Evolutionary conservation across 2,888 invertebrate genomes (phyloP).

Genomic region (Notodonta ziczac): DNA sequence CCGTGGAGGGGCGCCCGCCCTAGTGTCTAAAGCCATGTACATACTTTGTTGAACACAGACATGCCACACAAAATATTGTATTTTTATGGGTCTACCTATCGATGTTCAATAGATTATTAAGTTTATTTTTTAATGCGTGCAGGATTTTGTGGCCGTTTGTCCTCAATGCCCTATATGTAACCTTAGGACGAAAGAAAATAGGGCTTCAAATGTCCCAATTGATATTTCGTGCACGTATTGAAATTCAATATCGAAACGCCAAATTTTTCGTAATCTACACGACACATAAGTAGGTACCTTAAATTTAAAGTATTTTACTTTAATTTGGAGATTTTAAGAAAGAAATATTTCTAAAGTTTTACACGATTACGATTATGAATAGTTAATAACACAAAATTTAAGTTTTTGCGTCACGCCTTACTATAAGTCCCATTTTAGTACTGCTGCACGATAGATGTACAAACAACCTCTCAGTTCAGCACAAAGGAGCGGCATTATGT

Average conservation of each 20-base stretch:
- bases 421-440: no score
- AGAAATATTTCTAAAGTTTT: no score
- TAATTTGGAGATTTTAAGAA: no score
- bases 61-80: conserved; percentile 34
- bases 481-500: no score
- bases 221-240: neutral
- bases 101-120: conserved; percentile 24
- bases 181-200: neutral
- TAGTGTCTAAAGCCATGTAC: conserved; percentile 44
- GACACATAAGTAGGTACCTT: no score
- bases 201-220: neutral
- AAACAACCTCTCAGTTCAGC: no score
- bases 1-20: conserved; percentile 54
- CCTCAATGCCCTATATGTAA: neutral
- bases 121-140: conserved; percentile 22
- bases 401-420: no score
- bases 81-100: conserved; percentile 30
- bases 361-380: no score
- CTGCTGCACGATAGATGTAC: no score
- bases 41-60: conserved; percentile 41
- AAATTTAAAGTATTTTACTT: no score
- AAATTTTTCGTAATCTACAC: no score
- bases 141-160: neutral
- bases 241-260: neutral
- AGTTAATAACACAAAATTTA: no score